Evolutionary conservation across 2,113 vertebrate genomes (phyloP).

Genomic region (Sminthopsis crassicaudata): DNA sequence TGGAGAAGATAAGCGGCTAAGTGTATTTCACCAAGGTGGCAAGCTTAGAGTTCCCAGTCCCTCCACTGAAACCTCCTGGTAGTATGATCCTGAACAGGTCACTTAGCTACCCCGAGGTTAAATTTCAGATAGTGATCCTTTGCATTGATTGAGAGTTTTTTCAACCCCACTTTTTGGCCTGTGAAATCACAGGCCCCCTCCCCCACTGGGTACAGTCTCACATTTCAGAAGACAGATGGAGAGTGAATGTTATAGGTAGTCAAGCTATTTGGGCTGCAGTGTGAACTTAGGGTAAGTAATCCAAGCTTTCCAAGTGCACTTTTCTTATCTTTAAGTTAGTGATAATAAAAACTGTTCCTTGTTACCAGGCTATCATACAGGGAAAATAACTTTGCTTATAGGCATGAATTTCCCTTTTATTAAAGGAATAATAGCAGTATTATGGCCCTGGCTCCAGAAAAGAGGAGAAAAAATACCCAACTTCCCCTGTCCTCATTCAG

Average conservation of each 20-base stretch:
- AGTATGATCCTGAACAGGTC: background rate
- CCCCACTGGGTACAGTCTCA: background rate
- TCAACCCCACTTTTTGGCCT: background rate
- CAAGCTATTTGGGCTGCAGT: background rate
- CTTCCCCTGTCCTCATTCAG: background rate
- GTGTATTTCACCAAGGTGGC: background rate
- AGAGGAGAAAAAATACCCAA: background rate
- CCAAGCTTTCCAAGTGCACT: background rate
- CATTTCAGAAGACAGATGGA: conserved; percentile 41
- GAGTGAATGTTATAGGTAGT: background rate
- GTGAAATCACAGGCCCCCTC: background rate
- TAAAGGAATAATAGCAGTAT: background rate
- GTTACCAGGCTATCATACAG: background rate
- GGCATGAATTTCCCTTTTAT: background rate
- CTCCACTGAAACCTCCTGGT: background rate
- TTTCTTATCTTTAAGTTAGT: background rate
- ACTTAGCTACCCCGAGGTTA: background rate
- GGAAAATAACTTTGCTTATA: background rate
- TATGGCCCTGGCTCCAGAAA: background rate
- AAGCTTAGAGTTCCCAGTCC: background rate
- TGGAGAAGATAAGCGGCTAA: background rate
- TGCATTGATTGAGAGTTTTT: background rate
- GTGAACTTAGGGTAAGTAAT: background rate
- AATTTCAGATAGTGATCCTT: background rate
- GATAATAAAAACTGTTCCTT: background rate